Percentiles rank a stretch among this genome's conserved stretches.
Evolutionary conservation across 2,797 vertebrate species (phyloP).

Genomic region (Novumbra hubbsi): DNA sequence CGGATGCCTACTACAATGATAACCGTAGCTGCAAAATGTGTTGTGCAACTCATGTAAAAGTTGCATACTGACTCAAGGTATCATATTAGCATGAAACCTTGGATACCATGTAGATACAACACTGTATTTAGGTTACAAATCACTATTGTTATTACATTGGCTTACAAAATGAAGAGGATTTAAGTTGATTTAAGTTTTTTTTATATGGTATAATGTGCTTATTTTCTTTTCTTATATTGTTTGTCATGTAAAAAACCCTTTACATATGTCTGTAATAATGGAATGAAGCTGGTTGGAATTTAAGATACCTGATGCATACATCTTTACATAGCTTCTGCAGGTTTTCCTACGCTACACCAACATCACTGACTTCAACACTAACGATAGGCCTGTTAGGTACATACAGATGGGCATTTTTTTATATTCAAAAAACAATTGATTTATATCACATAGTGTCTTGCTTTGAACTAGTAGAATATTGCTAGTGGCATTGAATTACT

Average conservation of each 20-base stretch:
- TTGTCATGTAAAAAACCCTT: conserved; percentile 27
- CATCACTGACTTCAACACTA: conserved; percentile 4
- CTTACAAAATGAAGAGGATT: conserved; percentile 73
- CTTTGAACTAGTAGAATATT: conserved; percentile 20
- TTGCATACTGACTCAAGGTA: neutral
- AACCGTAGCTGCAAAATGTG: neutral
- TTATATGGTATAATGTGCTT: conserved; percentile 55
- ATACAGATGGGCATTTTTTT: neutral
- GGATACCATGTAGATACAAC: conserved; percentile 6
- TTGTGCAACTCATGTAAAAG: conserved; percentile 21
- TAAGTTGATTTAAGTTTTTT: conserved; percentile 52
- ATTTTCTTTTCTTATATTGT: conserved; percentile 44
- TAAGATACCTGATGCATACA: conserved; percentile 49
- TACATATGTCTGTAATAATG: conserved; percentile 31
- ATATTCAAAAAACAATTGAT: neutral
- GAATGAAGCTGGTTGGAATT: conserved; percentile 60
- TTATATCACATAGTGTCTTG: conserved; percentile 8
- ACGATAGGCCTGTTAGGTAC: neutral
- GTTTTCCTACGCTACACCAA: neutral
- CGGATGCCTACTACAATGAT: neutral
- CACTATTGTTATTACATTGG: conserved; percentile 51
- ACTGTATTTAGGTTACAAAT: conserved; percentile 64
- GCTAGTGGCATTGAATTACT: conserved; percentile 39
- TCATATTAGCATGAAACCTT: conserved; percentile 11
- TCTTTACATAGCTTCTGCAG: conserved; percentile 23